These are phyloP conservation scores for Lonchura striata DNA, from an alignment of 2,113 vertebrate genomes.

Conservation along the genomic window DNA sequence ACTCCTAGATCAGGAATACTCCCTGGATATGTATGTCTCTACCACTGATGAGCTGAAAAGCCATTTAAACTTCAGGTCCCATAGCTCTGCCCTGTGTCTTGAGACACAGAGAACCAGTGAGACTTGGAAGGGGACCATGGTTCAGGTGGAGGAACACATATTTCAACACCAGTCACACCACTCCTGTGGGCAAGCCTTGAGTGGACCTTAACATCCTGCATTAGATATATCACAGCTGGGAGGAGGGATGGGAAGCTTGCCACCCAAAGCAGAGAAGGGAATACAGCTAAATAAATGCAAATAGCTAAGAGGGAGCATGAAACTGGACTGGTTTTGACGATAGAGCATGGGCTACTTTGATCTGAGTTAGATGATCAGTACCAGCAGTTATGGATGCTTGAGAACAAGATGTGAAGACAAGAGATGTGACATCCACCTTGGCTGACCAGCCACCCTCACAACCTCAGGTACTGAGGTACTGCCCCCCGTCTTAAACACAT, in stretches of 20 bases:
- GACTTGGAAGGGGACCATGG: neutral
- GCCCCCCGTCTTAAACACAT: neutral
- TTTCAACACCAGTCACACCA: neutral
- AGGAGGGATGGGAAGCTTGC: neutral
- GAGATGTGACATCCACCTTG: neutral
- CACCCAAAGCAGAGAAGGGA: neutral
- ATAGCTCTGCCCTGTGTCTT: neutral
- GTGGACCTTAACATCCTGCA: neutral
- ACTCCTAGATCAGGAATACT: neutral
- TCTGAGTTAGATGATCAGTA: neutral
- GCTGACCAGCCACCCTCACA: neutral
- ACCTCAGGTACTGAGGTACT: neutral
- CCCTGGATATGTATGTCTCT: neutral
- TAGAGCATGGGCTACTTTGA: neutral
- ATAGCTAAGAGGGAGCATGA: neutral
- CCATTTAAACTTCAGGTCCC: neutral
- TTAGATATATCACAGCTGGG: neutral
- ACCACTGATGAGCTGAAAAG: neutral
- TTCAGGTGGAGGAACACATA: neutral
- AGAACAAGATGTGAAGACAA: neutral
- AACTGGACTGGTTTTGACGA: neutral
- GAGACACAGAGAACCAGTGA: neutral
- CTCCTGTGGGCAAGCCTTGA: neutral
- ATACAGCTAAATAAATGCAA: neutral
- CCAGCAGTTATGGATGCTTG: neutral